Conservation (phyloP, 1,140 invertebrate genomes). For the Gerris buenoi region DNA sequence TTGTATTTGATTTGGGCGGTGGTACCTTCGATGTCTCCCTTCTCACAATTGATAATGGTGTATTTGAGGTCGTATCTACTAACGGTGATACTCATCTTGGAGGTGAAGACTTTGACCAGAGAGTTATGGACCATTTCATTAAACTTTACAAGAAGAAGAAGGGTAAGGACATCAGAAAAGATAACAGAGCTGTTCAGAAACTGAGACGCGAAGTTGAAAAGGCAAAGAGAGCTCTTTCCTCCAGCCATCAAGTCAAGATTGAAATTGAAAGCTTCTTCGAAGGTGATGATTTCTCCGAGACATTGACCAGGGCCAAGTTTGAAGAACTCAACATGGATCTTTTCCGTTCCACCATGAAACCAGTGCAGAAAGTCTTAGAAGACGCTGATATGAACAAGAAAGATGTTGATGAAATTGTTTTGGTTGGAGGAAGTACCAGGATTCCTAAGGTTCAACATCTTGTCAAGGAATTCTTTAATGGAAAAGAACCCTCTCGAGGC, state of each 20-base stretch:
- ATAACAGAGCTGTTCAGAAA: constrained; percentile 90
- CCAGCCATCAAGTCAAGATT: constrained; percentile 83
- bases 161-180: constrained; percentile 91
- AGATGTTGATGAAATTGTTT: constrained; percentile 95
- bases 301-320: constrained; percentile 95
- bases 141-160: constrained; percentile 99
- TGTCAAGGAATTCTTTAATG: constrained; percentile 96
- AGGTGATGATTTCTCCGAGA: constrained; percentile 98
- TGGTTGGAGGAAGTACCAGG: constrained; percentile 96
- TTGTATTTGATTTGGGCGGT: constrained; percentile 98
- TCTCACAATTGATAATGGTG: constrained; percentile 97
- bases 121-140: constrained; percentile 97
- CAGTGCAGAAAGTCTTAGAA: constrained; percentile 94
- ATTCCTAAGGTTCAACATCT: constrained; percentile 98
- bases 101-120: constrained; percentile 97
- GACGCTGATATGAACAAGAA: constrained; percentile 98
- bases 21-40: constrained; percentile 99
- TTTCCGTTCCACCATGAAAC: constrained; percentile 95
- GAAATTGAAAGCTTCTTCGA: constrained; percentile 99
- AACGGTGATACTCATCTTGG: constrained; percentile 98
- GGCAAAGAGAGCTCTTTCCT: constrained; percentile 88
- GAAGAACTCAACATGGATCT: constrained; percentile 99
- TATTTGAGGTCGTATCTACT: constrained; percentile 81
- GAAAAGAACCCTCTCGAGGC: constrained; percentile 90
- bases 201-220: constrained; percentile 93